phyloP scores from a whole-genome alignment of 2,888 invertebrate genomes.

The Euplexia lucipara region DNA sequence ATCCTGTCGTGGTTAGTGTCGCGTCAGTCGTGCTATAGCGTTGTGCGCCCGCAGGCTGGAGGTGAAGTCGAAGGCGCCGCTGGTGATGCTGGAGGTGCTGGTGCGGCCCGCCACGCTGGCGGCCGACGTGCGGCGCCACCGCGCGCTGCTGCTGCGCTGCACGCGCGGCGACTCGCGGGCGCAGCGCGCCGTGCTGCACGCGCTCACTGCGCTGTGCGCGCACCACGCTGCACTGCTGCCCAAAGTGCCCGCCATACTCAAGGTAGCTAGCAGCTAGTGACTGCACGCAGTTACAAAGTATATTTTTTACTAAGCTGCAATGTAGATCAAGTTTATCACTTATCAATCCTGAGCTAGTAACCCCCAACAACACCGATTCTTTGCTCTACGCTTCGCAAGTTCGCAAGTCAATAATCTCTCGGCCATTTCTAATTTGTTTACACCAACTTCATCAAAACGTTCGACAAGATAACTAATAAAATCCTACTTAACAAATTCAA shows the following conservation, averaged over 20 bases:
- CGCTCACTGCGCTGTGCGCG: slow-evolving; percentile 97
- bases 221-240: slow-evolving; percentile 95
- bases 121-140: slow-evolving; percentile 94
- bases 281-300: slow-evolving; percentile 96
- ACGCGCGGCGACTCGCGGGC: slow-evolving; percentile 95
- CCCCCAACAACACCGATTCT: too few relatives aligned
- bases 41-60: too few relatives aligned
- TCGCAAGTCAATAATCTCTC: too few relatives aligned
- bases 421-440: too few relatives aligned
- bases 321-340: too few relatives aligned
- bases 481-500: too few relatives aligned
- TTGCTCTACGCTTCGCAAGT: too few relatives aligned
- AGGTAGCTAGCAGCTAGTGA: slow-evolving; percentile 79
- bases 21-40: too few relatives aligned
- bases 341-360: too few relatives aligned
- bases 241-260: slow-evolving; percentile 97
- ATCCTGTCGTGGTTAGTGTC: too few relatives aligned
- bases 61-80: slow-evolving; percentile 97
- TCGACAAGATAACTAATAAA: too few relatives aligned
- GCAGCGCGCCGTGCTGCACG: slow-evolving; percentile 98
- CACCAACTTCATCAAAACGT: too few relatives aligned
- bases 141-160: slow-evolving; percentile 95
- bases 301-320: slow-evolving; percentile 88
- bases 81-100: slow-evolving; percentile 98
- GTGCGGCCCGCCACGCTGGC: slow-evolving; percentile 93